Base-by-base conservation (phyloP, 2,797 vertebrate genomes). In the Coendou prehensilis region DNA sequence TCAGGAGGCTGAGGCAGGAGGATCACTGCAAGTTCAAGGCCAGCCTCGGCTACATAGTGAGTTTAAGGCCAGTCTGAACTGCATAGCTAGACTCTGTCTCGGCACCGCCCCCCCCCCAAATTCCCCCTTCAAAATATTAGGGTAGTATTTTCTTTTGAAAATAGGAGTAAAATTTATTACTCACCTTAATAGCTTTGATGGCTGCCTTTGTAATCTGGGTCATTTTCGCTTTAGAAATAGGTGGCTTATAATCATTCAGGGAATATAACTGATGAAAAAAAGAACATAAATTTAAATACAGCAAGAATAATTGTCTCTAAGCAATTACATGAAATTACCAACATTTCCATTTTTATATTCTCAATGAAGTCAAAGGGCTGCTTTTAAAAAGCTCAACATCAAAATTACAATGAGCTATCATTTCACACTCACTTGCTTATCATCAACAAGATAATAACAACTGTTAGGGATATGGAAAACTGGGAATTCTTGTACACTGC, bases 161-260 rank as follows among this genome's bases (percentile, higher is more conserved):
- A 71, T 67, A 78, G 67, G 61, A 91, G 17, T 95, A 96, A 84
- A 18, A 82, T 2, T 6, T 63, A 23, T 98, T 99, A 99, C 99
- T 99, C 99, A 99, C 99, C 99, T 99, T 99, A 98, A 99, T 99
- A 98, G 99, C 99, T 98, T 99, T 99, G 99, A 99, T 99, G 98
- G 99, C 99, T 97, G 99, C 99, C 98, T 99, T 99, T 96, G 99
- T 99, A 98, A 99, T 99, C 98, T 99, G 99, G 96, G 99, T 99
- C 99, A 99, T 99, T 99, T 99, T 99, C 50, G 99, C 99, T 98
- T 99, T 99, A 98, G 99, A 99, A 99, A 99, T 99, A 18, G 99
- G 99, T 91, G 99, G 99, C 98, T 99, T 99, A 98, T 99, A 99
- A 99, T 99, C 99, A 98, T 99, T 99, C 96, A 99, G 98, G 64